Evolutionary conservation across 1,140 invertebrate species (phyloP).

Genomic region (Ceratitis capitata): DNA sequence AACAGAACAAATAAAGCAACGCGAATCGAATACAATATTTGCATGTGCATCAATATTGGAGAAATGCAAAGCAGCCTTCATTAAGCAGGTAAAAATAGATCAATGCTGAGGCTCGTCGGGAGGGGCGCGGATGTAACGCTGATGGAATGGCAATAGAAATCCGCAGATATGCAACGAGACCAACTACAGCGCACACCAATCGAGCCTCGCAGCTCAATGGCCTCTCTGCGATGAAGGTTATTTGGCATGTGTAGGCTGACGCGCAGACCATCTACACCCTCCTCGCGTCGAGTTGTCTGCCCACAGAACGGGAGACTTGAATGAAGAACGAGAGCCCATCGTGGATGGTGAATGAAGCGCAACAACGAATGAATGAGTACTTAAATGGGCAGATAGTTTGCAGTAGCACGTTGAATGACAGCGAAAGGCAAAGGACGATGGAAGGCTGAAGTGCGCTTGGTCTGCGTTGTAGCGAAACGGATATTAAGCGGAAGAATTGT

Average conservation of each 20-base stretch:
- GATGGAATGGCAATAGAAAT: neutral
- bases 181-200: neutral
- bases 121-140: neutral
- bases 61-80: neutral
- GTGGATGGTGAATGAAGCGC: neutral
- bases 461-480: neutral
- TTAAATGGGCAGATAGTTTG: constrained; percentile 28
- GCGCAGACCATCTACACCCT: neutral
- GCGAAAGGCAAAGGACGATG: neutral
- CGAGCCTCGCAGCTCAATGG: neutral
- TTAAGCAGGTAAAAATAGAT: neutral
- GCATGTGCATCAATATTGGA: neutral
- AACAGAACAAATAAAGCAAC: neutral
- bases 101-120: neutral
- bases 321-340: neutral
- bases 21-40: neutral
- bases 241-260: neutral
- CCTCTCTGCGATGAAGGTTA: neutral
- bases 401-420: neutral
- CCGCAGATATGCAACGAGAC: neutral
- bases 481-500: neutral
- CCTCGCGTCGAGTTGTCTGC: neutral
- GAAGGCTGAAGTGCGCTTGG: neutral
- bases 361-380: constrained; percentile 24
- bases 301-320: neutral